Evolutionary conservation across 2,888 invertebrate species (phyloP).

Genomic region (Callinectes sapidus): DNA sequence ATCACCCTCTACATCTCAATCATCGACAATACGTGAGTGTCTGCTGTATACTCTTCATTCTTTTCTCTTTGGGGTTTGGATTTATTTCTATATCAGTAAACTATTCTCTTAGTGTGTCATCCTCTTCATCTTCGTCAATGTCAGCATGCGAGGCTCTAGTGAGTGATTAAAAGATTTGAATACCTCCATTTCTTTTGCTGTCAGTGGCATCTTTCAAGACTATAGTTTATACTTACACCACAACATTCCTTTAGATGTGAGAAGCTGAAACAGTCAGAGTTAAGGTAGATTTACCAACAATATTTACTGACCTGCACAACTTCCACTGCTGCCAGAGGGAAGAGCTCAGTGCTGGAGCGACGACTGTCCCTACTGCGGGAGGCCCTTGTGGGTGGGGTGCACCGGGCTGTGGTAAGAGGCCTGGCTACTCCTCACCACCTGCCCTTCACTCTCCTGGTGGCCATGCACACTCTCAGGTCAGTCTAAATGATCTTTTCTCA

Average conservation of each 20-base stretch:
- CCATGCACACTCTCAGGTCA: slow-evolving; percentile 66
- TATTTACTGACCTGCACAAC: not conserved
- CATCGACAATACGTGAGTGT: slow-evolving; percentile 63
- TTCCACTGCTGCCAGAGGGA: slow-evolving; percentile 44
- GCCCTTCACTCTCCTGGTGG: slow-evolving; percentile 61
- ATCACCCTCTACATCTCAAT: slow-evolving; percentile 62
- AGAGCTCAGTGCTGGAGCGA: slow-evolving; percentile 64
- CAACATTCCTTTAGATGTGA: no score
- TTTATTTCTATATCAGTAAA: not conserved
- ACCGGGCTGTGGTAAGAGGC: slow-evolving; percentile 58
- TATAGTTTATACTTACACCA: no score
- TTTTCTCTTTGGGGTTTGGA: not conserved
- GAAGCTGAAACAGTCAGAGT: no score
- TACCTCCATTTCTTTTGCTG: not conserved
- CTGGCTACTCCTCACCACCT: slow-evolving; percentile 61
- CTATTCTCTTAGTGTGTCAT: not conserved
- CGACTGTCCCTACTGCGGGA: slow-evolving; percentile 61
- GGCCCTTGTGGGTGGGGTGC: slow-evolving; percentile 55
- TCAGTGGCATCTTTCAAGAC: no score
- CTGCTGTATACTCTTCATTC: not conserved
- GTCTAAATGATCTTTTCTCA: not conserved
- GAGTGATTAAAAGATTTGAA: not conserved
- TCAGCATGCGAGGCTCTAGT: not conserved
- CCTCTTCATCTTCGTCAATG: not conserved
- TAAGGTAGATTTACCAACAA: not conserved